Conservation (phyloP, 2,888 invertebrate genomes). For the Tridacna gigas region DNA sequence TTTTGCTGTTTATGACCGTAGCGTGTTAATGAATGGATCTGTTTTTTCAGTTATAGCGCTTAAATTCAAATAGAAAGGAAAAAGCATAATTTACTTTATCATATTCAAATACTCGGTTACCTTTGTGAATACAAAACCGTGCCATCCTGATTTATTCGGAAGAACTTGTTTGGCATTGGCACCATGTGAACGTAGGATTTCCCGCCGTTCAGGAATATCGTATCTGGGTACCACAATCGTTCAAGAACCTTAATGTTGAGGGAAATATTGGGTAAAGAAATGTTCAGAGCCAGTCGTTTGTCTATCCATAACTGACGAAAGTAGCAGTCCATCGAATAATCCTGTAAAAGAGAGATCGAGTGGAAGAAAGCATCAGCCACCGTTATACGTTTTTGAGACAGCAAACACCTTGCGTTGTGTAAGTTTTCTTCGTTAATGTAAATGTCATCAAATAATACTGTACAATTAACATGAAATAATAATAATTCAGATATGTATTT, state of each 20-base stretch:
- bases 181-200: conserved; percentile 96
- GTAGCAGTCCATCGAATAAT: conserved; percentile 94
- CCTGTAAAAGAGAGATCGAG: conserved; percentile 86
- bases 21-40: no score
- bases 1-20: background rate
- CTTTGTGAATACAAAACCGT: conserved; percentile 97
- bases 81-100: no score
- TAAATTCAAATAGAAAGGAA: no score
- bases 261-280: conserved; percentile 86
- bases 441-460: no score
- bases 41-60: no score
- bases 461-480: no score
- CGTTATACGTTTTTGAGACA: no score
- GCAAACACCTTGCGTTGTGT: no score
- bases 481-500: no score
- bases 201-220: conserved; percentile 87
- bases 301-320: conserved; percentile 96
- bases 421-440: no score
- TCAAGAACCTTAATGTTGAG: conserved; percentile 93
- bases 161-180: conserved; percentile 96
- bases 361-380: no score
- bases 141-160: conserved; percentile 95
- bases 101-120: conserved; percentile 85
- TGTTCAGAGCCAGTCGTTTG: conserved; percentile 88
- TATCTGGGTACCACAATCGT: conserved; percentile 98